Conservation (phyloP, 2,888 invertebrate species). For the Thelaira solivaga region DNA sequence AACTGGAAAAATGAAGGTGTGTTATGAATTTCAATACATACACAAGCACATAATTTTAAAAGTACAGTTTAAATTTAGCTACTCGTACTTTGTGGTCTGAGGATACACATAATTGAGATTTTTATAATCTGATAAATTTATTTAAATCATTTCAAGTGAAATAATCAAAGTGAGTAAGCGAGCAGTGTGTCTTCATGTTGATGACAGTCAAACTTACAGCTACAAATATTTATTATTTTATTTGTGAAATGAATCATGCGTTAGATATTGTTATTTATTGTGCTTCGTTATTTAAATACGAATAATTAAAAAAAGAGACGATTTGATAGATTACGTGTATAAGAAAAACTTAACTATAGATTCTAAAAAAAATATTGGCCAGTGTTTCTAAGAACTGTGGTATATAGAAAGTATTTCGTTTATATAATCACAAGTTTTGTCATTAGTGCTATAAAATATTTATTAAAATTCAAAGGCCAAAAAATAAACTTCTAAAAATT, state of each 20-base stretch:
- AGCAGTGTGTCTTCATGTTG: background rate
- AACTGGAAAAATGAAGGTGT: constrained; percentile 43
- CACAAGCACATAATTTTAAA: background rate
- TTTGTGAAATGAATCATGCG: constrained; percentile 26
- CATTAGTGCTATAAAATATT: too few relatives aligned
- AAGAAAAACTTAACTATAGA: background rate
- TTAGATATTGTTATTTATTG: constrained; percentile 9
- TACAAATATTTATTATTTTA: background rate
- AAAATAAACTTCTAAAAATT: too few relatives aligned
- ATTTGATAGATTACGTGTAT: background rate
- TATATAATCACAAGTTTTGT: too few relatives aligned
- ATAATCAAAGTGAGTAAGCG: constrained; percentile 33
- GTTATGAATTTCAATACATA: constrained; percentile 42
- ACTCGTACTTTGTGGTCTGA: background rate
- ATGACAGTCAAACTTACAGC: background rate
- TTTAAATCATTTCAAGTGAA: constrained; percentile 40
- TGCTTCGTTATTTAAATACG: background rate
- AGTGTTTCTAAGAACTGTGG: too few relatives aligned
- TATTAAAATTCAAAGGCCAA: too few relatives aligned
- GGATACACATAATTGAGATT: constrained; percentile 21
- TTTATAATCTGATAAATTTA: constrained; percentile 46
- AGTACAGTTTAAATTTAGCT: background rate
- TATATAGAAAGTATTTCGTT: too few relatives aligned
- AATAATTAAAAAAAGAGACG: background rate
- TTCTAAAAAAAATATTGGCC: too few relatives aligned